Evolutionary conservation across 2,888 invertebrate species (phyloP), one percentile per base, ranked within the genome.

Genomic region (Drosophila demipolita): DNA sequence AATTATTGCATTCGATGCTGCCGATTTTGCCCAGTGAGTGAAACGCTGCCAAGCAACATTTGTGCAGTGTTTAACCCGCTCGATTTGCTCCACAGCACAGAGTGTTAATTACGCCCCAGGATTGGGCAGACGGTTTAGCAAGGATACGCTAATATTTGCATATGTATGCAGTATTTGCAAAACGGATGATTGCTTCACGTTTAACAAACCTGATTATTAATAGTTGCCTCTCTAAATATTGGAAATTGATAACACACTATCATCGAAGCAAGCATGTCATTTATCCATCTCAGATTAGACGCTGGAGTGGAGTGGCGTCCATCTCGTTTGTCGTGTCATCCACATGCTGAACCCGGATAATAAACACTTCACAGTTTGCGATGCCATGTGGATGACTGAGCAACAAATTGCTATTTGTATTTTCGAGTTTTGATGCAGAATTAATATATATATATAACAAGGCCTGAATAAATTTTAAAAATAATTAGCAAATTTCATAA

Each of bases 201-300:
- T 84, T 61, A 65, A 73, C 85, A 87, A 83, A 81, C 84, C 72
- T 81, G 84, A 78, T 88, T 88, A 84, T 88, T 88, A 88, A 45
- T 78, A 83, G 84, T 81, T 72, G 86, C 49, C 79, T 75, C 73
- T 89, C 84, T 85, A 89, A 85, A 89, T 88, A 85, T 89, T 85
- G 80, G 65, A 83, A 79, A 85, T 83, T 87, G 87, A 89, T 86
- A 87, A 87, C 75, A 72, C 64, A 61, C 59, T 26, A 17, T 26
- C 50, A 50, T 15, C 23, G 12, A 23, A 9, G 36, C 36, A 36
- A 9, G 38, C 23, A 23, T 15, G 15, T 23, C 1, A 45, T 45
- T 26, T 45, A 45, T 45, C 45, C 45, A 5, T 8, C 15, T 23
- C 45, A 8, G 23, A 45, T 45, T 45, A 45, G 45, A 45, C 15